Evolutionary conservation across 2,113 vertebrate genomes (phyloP).

Genomic region (Bujurquina vittata): DNA sequence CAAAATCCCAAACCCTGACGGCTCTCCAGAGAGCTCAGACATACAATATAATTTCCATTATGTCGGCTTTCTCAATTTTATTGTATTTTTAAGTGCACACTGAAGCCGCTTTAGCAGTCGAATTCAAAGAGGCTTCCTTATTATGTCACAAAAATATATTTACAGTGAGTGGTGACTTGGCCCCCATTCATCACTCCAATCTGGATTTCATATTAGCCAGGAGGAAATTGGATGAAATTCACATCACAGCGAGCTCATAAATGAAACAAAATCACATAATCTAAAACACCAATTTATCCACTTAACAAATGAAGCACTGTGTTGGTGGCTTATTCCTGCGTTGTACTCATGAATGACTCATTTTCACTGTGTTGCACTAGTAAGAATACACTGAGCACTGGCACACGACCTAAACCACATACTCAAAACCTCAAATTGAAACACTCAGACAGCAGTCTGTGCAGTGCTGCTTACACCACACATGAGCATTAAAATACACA

Average conservation of each 20-base stretch:
- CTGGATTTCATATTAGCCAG: slow-evolving; percentile 64
- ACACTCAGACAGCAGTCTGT: slow-evolving; percentile 2
- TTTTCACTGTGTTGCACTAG: slow-evolving; percentile 41
- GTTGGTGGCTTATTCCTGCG: slow-evolving; percentile 40
- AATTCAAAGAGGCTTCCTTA: slow-evolving; percentile 49
- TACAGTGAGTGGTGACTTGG: slow-evolving; percentile 55
- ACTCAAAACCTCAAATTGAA: slow-evolving; percentile 39
- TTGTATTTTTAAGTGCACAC: slow-evolving; percentile 33
- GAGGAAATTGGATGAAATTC: slow-evolving; percentile 63
- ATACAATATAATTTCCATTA: slow-evolving; percentile 22
- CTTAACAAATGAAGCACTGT: slow-evolving; percentile 55
- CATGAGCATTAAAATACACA: neutral
- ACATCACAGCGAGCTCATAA: slow-evolving; percentile 56
- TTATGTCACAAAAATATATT: slow-evolving; percentile 48
- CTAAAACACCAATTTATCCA: slow-evolving; percentile 60
- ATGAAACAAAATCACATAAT: slow-evolving; percentile 63
- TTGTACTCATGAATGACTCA: slow-evolving; percentile 43
- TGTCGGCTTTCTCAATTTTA: slow-evolving; percentile 21
- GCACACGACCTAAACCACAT: slow-evolving; percentile 55
- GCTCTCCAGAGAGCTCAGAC: slow-evolving; percentile 23
- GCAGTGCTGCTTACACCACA: slow-evolving; percentile 22
- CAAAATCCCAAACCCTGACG: slow-evolving; percentile 21
- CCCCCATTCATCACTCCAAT: slow-evolving; percentile 49
- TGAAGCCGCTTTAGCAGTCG: slow-evolving; percentile 22
- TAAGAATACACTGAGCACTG: slow-evolving; percentile 44